Evolutionary conservation across 2,113 vertebrate genomes (phyloP), one percentile per base, ranked within the genome.

Genomic region (Bungarus multicinctus): DNA sequence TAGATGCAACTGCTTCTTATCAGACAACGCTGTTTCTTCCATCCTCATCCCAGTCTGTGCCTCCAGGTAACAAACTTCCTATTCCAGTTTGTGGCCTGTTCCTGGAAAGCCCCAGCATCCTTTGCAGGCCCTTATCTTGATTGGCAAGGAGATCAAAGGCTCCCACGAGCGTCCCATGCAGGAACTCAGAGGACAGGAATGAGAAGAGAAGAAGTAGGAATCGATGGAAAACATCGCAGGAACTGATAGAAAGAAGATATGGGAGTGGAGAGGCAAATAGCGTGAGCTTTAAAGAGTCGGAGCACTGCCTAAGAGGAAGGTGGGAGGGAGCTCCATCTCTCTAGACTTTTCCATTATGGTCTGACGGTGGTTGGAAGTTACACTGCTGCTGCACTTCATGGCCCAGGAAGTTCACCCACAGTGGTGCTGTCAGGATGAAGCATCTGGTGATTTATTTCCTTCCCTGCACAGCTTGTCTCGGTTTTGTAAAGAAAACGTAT

Each of bases 371-470:
- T 45, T 55, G 53, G 27, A 81, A 89, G 88, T 58, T 55, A 52
- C 50, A 2, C 2, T 1, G 87, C 34, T n/a, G 14, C 50, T 50
- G 11, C 9, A 39, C 85, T 60, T 47, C 34, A 85, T 0, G 52
- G 54, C 45, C 81, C 54, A 91, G 86, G n/a, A 39, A 34, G 12
- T 90, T 74, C 69, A 16, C 43, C 50, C 52, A 50, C 45, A 91
- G 85, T 58, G 39, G 23, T 5, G 39, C 88, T 88, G 92, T 85
- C 22, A 90, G 89, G 90, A 60, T 60, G 74, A 88, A 34, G 34
- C 52, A 54, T 39, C 20, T 81, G 87, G 58, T 93, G 90, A 91
- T 93, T 89, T 93, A 89, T 89, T 93, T 93, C 90, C 43, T 91
- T 89, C 87, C 87, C 39, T 52, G 52, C 89, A 93, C 52, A 93